Evolutionary conservation across 2,888 invertebrate genomes (phyloP).

Genomic region (Ceriagrion tenellum): DNA sequence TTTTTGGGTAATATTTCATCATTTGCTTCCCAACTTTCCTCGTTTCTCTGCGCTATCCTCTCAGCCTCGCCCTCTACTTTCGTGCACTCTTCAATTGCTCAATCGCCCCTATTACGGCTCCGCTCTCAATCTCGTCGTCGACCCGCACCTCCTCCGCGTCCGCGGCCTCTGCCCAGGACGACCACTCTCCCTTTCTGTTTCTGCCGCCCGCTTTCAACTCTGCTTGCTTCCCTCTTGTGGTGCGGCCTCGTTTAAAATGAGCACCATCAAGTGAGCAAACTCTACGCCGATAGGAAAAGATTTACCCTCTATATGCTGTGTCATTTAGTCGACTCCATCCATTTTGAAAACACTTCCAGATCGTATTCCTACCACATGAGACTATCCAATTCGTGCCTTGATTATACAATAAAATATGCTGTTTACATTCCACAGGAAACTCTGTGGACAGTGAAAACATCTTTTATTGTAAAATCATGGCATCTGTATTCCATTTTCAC

Average conservation of each 20-base stretch:
- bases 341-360: too few species aligned
- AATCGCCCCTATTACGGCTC: background rate
- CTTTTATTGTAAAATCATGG: too few species aligned
- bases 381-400: too few species aligned
- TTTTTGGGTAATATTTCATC: slow-evolving; percentile 4
- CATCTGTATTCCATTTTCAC: too few species aligned
- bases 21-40: background rate
- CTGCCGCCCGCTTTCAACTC: background rate
- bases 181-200: background rate
- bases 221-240: background rate
- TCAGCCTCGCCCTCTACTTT: background rate
- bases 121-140: background rate
- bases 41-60: background rate
- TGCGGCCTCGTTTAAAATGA: background rate
- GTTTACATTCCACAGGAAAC: too few species aligned
- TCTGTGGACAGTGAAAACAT: too few species aligned
- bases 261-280: background rate
- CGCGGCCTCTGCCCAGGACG: background rate
- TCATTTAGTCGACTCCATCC: too few species aligned
- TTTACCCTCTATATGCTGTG: background rate
- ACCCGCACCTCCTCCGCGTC: background rate
- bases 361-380: too few species aligned
- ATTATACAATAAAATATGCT: too few species aligned
- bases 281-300: background rate
- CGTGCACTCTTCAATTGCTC: background rate